Base-by-base conservation (phyloP, 1,140 invertebrate species). In the Scaptodrosophila lebanonensis region DNA sequence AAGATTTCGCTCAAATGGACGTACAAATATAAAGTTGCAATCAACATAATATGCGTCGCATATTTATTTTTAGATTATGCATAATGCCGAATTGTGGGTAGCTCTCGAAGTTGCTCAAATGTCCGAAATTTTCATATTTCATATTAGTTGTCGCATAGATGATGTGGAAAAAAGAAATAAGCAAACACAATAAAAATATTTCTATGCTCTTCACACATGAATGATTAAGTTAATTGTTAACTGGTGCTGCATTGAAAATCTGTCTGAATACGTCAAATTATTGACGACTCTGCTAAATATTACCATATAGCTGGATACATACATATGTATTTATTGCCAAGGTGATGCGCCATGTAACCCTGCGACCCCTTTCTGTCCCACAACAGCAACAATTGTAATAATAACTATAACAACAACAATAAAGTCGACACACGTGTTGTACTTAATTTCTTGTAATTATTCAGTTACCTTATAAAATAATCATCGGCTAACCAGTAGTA, bases 391-490 rank as follows among this genome's bases (percentile, higher is more conserved):
- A 43, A 42, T 27, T n/a, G n/a, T n/a, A n/a, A n/a, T n/a, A n/a
- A n/a, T n/a, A n/a, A n/a, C n/a, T n/a, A n/a, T n/a, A n/a, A n/a
- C n/a, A n/a, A n/a, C 13, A 22, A 40, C 22, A 27, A 49, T 48
- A 43, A 52, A 15, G 49, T 36, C 3, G 39, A 50, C 29, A 52
- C 66, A 64, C 39, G 32, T 60, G 52, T 51, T 57, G 47, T 64
- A 59, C 47, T 77, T 77, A 79, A 77, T 72, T 61, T 77, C 66
- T 77, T 77, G 50, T 52, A 77, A 77, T 77, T 77, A 77, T 77
- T 77, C 58, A 67, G 42, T 48, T 77, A 58, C 39, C 64, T 43
- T 67, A 71, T 64, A 57, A 65, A 67, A 77, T 77, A 77, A 77
- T 79, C 62, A 77, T 52, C 51, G 35, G 53, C 62, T 77, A 30